Percentiles rank a stretch among this genome's conserved stretches.
phyloP scores from a whole-genome alignment of 2,888 invertebrate species.

The Scaptomyza parva region DNA sequence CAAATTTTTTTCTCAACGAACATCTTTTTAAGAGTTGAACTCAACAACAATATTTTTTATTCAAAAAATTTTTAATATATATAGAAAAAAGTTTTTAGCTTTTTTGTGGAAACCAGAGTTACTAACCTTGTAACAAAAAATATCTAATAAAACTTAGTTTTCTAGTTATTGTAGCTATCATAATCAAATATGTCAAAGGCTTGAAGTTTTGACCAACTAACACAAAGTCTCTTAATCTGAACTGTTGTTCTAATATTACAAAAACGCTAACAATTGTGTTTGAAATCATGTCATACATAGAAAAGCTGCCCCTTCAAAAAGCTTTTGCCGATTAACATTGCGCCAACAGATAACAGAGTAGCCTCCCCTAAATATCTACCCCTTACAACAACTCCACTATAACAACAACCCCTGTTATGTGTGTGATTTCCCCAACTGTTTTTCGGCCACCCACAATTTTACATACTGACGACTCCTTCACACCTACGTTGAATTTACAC shows the following conservation, averaged over 20 bases:
- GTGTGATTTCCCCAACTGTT: conserved; percentile 14
- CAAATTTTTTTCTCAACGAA: no score
- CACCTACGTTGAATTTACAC: conserved; percentile 69
- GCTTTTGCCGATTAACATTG: conserved; percentile 55
- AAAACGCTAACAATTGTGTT: background rate
- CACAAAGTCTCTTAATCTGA: background rate
- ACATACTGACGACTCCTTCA: conserved; percentile 43
- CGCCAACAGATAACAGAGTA: conserved; percentile 32
- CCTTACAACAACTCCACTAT: conserved; percentile 50
- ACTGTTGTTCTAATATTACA: background rate
- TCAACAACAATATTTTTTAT: no score
- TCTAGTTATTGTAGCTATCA: background rate
- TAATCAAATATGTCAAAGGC: no score
- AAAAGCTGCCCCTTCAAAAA: conserved; percentile 58
- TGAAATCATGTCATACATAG: background rate
- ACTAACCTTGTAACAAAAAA: no score
- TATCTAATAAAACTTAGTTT: no score
- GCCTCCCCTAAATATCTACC: conserved; percentile 40
- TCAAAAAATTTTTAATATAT: no score
- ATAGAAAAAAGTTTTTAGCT: no score
- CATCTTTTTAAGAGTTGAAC: no score
- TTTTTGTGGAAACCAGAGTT: no score
- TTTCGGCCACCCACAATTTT: conserved; percentile 36
- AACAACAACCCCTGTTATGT: conserved; percentile 28
- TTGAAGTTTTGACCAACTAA: background rate